Percentiles rank a stretch among this genome's conserved stretches.
Evolutionary conservation across 2,113 vertebrate genomes (phyloP).

Genomic region (Pygoscelis adeliae): DNA sequence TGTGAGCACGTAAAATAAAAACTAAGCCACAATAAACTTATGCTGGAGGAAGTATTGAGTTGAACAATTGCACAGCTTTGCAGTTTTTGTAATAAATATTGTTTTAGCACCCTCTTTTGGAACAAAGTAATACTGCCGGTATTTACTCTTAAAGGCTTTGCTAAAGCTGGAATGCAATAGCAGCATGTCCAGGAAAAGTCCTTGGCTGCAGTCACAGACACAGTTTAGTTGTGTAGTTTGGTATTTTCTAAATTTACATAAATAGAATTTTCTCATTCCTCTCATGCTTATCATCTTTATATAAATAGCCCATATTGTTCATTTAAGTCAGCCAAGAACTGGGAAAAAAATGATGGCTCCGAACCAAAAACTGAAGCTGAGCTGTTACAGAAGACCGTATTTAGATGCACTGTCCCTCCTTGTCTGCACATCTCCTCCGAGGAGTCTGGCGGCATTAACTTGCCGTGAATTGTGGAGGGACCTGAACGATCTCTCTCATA

Average conservation of each 20-base stretch:
- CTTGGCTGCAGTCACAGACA: neutral
- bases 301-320: neutral
- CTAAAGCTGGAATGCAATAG: neutral
- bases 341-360: neutral
- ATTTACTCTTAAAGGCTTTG: neutral
- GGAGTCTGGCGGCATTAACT: neutral
- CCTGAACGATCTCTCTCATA: neutral
- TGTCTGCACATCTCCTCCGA: fast-evolving
- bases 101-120: conserved; percentile 56
- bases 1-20: neutral
- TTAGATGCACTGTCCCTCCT: fast-evolving
- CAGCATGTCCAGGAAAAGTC: neutral
- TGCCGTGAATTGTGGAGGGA: neutral
- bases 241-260: neutral
- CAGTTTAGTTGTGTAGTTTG: neutral
- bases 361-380: neutral
- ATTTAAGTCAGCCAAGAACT: neutral
- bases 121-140: neutral
- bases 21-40: neutral
- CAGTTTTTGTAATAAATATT: neutral
- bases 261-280: neutral
- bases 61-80: neutral
- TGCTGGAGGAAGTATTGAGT: neutral
- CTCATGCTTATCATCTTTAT: neutral
- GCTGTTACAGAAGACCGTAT: neutral